These are phyloP conservation scores for Lanistes nyassanus DNA, from an alignment of 1,140 invertebrate genomes.

Conservation along the genomic window DNA sequence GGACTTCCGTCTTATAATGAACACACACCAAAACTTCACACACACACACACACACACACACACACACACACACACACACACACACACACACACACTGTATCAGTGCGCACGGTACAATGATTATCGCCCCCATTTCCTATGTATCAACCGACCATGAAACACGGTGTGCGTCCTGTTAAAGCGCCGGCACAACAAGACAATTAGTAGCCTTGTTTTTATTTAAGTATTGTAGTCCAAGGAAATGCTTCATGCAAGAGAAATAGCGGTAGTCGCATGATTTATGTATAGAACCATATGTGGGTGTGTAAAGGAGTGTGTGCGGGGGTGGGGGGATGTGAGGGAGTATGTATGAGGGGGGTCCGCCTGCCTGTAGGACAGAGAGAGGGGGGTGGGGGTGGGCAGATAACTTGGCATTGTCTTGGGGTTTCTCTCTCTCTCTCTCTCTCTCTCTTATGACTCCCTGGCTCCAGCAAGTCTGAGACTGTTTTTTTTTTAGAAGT, in stretches of 20 bases:
- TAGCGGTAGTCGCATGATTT: background rate
- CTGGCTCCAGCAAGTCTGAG: too few relatives aligned
- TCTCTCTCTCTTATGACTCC: constrained; percentile 6
- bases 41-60: constrained; percentile 17
- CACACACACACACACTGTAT: constrained; percentile 9
- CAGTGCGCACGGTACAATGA: too few relatives aligned
- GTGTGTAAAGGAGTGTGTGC: background rate
- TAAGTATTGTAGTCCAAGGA: too few relatives aligned
- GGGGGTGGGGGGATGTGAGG: background rate
- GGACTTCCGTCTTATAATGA: too few relatives aligned
- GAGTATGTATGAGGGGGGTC: background rate
- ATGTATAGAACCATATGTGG: background rate
- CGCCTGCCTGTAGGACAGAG: too few relatives aligned
- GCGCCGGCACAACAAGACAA: too few relatives aligned
- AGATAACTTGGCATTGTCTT: background rate
- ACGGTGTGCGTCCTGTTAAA: too few relatives aligned
- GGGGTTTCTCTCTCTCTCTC: background rate
- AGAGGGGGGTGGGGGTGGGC: background rate
- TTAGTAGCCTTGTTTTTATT: too few relatives aligned
- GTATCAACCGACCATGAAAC: too few relatives aligned
- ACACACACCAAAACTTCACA: constrained; percentile 2
- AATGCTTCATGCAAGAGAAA: too few relatives aligned
- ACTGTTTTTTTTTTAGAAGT: too few relatives aligned
- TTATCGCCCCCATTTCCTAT: too few relatives aligned
- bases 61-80: constrained; percentile 19